A percentile compares a stretch with the other conserved stretches of the same genome.
These are phyloP conservation scores for Timema podura DNA, from an alignment of 2,888 invertebrate genomes.

Conservation along the genomic window DNA sequence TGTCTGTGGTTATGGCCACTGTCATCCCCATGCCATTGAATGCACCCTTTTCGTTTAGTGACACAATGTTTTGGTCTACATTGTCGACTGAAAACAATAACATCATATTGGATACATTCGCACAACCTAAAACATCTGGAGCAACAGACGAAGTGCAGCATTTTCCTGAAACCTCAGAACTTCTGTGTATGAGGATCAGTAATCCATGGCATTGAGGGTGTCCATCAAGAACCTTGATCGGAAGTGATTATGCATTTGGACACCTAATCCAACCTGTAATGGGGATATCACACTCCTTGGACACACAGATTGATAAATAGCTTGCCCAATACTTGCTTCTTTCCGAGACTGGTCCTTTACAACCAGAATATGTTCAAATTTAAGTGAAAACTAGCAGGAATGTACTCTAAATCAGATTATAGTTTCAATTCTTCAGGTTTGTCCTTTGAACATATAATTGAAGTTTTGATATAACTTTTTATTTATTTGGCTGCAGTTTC, in stretches of 20 bases:
- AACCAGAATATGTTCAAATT: neutral
- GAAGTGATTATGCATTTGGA: neutral
- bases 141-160: neutral
- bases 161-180: neutral
- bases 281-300: neutral
- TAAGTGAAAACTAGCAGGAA: neutral
- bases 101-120: neutral
- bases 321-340: neutral
- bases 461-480: neutral
- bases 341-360: slow-evolving; percentile 4
- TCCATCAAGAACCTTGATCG: neutral
- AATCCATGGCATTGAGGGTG: neutral
- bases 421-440: neutral
- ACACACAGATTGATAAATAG: neutral
- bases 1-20: neutral
- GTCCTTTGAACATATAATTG: neutral
- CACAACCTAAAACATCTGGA: neutral
- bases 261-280: neutral
- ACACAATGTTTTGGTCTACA: neutral
- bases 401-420: neutral
- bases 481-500: neutral
- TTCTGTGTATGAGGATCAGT: slow-evolving; percentile 1
- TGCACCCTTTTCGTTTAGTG: neutral
- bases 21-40: neutral
- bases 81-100: slow-evolving; percentile 1